Conservation (phyloP, 2,888 invertebrate species). For the Plagiodera versicolora region DNA sequence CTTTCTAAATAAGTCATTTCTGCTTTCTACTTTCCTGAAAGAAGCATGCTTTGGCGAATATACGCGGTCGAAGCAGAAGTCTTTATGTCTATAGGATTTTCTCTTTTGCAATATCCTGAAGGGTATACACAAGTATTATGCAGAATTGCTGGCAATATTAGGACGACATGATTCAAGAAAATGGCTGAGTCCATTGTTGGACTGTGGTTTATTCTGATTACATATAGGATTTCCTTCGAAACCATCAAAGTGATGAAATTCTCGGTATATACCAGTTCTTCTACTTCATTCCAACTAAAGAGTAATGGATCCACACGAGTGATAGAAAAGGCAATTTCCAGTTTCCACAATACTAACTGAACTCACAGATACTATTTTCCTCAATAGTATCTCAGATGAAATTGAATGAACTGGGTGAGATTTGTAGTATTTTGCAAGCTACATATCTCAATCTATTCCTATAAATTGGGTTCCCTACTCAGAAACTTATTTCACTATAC, state of each 20-base stretch:
- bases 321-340: too few relatives aligned
- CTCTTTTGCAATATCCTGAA: slow-evolving; percentile 34
- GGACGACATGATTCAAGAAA: slow-evolving; percentile 34
- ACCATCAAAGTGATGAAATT: not conserved
- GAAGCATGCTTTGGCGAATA: slow-evolving; percentile 1
- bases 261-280: not conserved
- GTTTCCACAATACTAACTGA: too few relatives aligned
- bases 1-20: slow-evolving; percentile 14
- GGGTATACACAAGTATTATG: slow-evolving; percentile 39
- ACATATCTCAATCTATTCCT: too few relatives aligned
- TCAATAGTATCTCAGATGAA: too few relatives aligned
- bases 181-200: slow-evolving; percentile 25
- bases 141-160: slow-evolving; percentile 38
- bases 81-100: slow-evolving; percentile 34
- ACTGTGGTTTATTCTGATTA: slow-evolving; percentile 12
- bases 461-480: too few relatives aligned
- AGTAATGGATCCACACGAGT: too few relatives aligned
- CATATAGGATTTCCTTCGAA: slow-evolving; percentile 7
- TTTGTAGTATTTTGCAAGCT: too few relatives aligned
- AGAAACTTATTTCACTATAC: too few relatives aligned
- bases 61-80: slow-evolving; percentile 22
- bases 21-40: slow-evolving; percentile 10
- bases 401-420: too few relatives aligned
- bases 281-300: too few relatives aligned
- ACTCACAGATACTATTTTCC: too few relatives aligned